These are phyloP conservation scores for Tipula vernalis DNA, from an alignment of 2,888 invertebrate species.

Conservation along the genomic window DNA sequence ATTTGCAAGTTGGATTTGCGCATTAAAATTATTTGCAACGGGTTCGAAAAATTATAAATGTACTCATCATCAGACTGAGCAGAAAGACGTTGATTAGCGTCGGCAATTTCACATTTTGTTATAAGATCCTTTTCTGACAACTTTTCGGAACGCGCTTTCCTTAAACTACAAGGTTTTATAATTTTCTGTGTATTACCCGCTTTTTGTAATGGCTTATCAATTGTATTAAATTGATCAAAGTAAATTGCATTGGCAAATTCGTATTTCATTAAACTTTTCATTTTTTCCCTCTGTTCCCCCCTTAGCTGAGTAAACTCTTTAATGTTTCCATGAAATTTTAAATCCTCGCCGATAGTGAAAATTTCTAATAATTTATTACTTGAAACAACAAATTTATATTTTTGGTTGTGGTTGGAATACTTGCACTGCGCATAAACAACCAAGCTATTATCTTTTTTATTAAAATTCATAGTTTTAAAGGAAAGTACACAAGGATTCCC, in stretches of 20 bases:
- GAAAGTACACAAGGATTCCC: background rate
- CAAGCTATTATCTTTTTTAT: background rate
- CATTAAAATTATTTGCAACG: background rate
- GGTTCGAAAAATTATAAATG: background rate
- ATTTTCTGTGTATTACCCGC: background rate
- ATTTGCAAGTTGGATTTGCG: background rate
- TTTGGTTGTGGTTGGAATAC: background rate
- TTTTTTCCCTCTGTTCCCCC: background rate
- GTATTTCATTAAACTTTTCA: background rate
- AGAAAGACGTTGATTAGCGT: no score
- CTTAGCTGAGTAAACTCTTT: background rate
- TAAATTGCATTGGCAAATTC: background rate
- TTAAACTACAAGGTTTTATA: background rate
- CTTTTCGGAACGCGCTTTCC: background rate
- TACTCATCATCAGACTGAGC: background rate
- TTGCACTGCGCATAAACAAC: background rate
- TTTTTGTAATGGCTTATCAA: background rate
- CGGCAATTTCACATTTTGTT: no score
- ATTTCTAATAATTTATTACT: background rate
- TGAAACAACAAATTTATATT: background rate
- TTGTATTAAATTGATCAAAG: background rate
- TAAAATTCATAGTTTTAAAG: background rate
- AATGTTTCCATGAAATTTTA: background rate
- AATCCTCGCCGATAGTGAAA: background rate
- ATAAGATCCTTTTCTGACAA: no score